phyloP scores from a whole-genome alignment of 2,888 invertebrate species.

The Coecobrya sp. region DNA sequence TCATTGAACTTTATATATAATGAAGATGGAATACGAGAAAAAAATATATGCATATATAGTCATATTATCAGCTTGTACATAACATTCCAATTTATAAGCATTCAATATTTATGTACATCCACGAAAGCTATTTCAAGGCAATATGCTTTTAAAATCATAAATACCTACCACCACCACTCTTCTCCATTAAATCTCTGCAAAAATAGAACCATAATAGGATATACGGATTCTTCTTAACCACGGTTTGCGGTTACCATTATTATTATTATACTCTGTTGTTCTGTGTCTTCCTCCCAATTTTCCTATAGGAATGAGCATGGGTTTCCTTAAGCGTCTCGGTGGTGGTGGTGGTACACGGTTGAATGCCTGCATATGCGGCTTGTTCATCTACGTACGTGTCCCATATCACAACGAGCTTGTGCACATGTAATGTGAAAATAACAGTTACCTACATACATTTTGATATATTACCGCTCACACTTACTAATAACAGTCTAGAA shows the following conservation, averaged over 20 bases:
- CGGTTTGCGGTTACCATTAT: slow-evolving; percentile 57
- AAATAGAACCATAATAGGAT: slow-evolving; percentile 51
- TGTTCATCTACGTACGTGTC: background rate
- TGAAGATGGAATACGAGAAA: background rate
- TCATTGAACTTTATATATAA: slow-evolving; percentile 38
- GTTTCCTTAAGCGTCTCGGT: slow-evolving; percentile 23
- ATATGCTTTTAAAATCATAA: background rate
- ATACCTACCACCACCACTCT: background rate
- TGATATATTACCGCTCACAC: background rate
- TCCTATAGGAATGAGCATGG: background rate
- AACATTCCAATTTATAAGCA: background rate
- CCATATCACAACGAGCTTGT: slow-evolving; percentile 9
- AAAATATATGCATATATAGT: background rate
- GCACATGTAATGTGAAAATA: slow-evolving; percentile 38
- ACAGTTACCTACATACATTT: slow-evolving; percentile 3
- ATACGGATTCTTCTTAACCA: slow-evolving; percentile 15
- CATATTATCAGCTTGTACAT: background rate
- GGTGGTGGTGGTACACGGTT: background rate
- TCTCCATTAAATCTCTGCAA: slow-evolving; percentile 30
- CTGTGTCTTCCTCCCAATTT: background rate
- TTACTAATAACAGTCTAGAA: background rate
- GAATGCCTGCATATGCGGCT: slow-evolving; percentile 47
- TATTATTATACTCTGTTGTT: slow-evolving; percentile 16
- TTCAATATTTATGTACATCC: background rate
- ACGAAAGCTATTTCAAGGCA: background rate